Evolutionary conservation across 2,797 vertebrate species (phyloP), one percentile per base, ranked within the genome.

Genomic region (Sorex maritimensis): DNA sequence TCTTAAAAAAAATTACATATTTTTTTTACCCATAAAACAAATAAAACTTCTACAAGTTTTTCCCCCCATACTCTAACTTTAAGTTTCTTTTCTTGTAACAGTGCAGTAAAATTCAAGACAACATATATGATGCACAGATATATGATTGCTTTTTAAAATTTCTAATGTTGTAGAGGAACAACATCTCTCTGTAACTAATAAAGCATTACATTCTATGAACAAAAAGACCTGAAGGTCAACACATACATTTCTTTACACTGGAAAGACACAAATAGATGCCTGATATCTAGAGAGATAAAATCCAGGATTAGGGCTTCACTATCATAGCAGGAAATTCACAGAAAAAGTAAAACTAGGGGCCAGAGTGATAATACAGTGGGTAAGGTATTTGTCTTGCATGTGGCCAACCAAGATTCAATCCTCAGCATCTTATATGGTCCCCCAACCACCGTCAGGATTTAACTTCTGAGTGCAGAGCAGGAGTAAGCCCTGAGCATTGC

Each of bases 1-100:
- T 69, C 41, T 81, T 87, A 34, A 81, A 85, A 81, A n/a, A 4
- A 44, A 15, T 82, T 68, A 83, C 52, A 58, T 81, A 73, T 55
- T 81, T 79, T 46, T 0, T 85, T 91, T 55, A 52, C 23, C 10
- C 55, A 7, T 49, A 84, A 73, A 90, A 78, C 88, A 23, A 24
- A 67, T 21, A 65, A 46, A 72, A 86, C 5, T 30, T 46, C 46
- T 10, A 65, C 68, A 1, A 23, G 21, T 49, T 41, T 30, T 14
- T 5, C 14, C 21, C 69, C 24, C 19, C 34, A 72, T 19, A 23
- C 4, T 6, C 19, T 89, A 63, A 19, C 15, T 88, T 86, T 82
- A 74, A 26, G 58, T 52, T 28, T 2, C 2, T 67, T 88, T 79
- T 71, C 30, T 67, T 83, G 0, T 84, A 73, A 63, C 67, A 41